Percentiles rank a stretch among this genome's conserved stretches.
phyloP scores from a whole-genome alignment of 2,888 invertebrate species.

The Hydrotaea cyrtoneurina region DNA sequence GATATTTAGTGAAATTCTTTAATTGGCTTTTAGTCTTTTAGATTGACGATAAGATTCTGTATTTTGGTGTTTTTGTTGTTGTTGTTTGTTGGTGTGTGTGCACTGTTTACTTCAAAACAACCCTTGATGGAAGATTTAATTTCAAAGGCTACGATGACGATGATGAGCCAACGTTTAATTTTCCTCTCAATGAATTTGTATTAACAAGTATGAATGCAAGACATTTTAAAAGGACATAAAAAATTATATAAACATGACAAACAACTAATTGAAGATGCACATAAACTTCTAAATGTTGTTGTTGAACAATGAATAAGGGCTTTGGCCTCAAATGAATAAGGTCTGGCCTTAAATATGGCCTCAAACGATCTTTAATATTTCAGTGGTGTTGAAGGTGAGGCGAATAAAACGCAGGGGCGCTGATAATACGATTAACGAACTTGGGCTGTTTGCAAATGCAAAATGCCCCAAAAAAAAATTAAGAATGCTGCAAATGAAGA shows the following conservation, averaged over 20 bases:
- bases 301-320: background rate
- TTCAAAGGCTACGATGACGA: background rate
- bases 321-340: too few relatives aligned
- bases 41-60: constrained; percentile 13
- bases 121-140: constrained; percentile 1
- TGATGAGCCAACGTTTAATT: constrained; percentile 24
- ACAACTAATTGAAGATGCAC: constrained; percentile 9
- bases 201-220: constrained; percentile 14
- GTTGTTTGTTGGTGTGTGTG: background rate
- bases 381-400: too few relatives aligned
- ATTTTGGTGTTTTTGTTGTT: too few relatives aligned
- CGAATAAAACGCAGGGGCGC: too few relatives aligned
- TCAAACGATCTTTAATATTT: too few relatives aligned
- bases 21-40: constrained; percentile 61
- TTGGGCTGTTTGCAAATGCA: too few relatives aligned
- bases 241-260: constrained; percentile 28
- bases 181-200: constrained; percentile 34
- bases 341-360: too few relatives aligned
- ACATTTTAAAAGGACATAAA: constrained; percentile 15
- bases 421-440: too few relatives aligned
- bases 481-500: too few relatives aligned
- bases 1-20: constrained; percentile 57
- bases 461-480: too few relatives aligned
- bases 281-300: background rate
- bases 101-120: background rate